Conservation (phyloP, 2,113 vertebrate species). For the Phalacrocorax brasilianus region DNA sequence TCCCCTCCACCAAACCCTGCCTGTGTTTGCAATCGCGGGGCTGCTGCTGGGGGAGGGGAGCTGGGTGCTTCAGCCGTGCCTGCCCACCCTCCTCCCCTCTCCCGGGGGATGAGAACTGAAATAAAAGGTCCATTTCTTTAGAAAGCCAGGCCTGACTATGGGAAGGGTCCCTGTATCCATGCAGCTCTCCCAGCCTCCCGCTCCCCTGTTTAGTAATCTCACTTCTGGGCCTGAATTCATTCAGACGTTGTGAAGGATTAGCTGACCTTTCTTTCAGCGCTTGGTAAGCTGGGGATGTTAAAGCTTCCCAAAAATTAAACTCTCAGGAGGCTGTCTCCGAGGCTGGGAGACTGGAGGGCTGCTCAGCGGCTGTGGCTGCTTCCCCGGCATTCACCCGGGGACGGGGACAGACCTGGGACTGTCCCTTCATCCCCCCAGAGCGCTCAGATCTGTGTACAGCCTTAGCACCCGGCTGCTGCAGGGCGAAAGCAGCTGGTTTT, state of each 20-base stretch:
- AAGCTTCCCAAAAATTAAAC: conserved; percentile 70
- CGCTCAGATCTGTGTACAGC: not conserved
- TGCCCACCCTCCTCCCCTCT: not conserved
- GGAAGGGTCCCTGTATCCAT: conserved; percentile 54
- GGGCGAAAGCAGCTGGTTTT: not conserved
- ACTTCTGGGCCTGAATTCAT: conserved; percentile 63
- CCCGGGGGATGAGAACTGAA: not conserved
- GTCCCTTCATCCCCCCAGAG: not conserved
- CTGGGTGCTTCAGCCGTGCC: not conserved
- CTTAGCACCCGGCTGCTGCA: accelerated
- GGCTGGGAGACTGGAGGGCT: not conserved
- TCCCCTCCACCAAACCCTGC: not conserved
- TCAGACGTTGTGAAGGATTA: conserved; percentile 61
- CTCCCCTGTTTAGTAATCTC: conserved; percentile 59
- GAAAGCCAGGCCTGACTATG: conserved; percentile 20
- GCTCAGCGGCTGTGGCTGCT: not conserved
- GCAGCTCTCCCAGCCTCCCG: conserved; percentile 26
- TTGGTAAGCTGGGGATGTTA: conserved; percentile 65
- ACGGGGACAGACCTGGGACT: not conserved
- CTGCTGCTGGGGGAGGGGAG: not conserved
- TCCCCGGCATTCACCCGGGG: not conserved
- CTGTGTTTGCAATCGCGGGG: not conserved
- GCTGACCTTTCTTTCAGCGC: conserved; percentile 70
- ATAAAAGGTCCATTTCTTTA: conserved; percentile 62
- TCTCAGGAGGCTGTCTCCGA: conserved; percentile 28